These are phyloP conservation scores for Rhopalosiphum padi DNA, from an alignment of 1,140 invertebrate genomes.

Conservation along the genomic window DNA sequence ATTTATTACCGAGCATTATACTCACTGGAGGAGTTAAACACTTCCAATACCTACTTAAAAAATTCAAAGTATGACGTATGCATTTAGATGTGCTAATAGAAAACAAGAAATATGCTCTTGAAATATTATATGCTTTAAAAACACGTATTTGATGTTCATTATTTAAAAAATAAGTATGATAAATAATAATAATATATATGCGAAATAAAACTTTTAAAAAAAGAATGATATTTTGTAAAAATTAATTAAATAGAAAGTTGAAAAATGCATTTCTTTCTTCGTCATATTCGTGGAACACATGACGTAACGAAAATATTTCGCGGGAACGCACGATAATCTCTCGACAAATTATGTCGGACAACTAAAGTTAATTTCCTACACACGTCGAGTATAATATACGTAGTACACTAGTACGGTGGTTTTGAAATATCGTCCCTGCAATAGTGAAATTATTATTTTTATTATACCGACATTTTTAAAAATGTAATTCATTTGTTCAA, in stretches of 20 bases:
- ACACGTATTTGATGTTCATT: too few relatives aligned
- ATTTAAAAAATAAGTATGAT: too few relatives aligned
- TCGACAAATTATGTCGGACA: background rate
- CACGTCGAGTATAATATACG: background rate
- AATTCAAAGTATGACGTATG: too few relatives aligned
- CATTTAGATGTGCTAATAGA: too few relatives aligned
- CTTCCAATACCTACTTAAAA: too few relatives aligned
- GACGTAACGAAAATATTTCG: background rate
- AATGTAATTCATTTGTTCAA: background rate
- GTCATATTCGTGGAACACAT: background rate
- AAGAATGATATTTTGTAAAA: background rate
- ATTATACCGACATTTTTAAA: background rate
- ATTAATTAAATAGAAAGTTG: background rate
- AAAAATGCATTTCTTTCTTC: background rate
- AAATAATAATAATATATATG: too few relatives aligned
- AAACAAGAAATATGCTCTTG: too few relatives aligned
- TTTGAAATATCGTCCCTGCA: background rate
- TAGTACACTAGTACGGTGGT: background rate
- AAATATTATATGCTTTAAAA: too few relatives aligned
- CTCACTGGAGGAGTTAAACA: too few relatives aligned
- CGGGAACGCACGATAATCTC: background rate
- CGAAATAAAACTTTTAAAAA: background rate
- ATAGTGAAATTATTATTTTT: background rate
- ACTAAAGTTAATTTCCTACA: background rate
- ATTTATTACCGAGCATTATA: too few relatives aligned